Evolutionary conservation across 2,888 invertebrate species (phyloP).

Genomic region (Pristionchus maxplancki): DNA sequence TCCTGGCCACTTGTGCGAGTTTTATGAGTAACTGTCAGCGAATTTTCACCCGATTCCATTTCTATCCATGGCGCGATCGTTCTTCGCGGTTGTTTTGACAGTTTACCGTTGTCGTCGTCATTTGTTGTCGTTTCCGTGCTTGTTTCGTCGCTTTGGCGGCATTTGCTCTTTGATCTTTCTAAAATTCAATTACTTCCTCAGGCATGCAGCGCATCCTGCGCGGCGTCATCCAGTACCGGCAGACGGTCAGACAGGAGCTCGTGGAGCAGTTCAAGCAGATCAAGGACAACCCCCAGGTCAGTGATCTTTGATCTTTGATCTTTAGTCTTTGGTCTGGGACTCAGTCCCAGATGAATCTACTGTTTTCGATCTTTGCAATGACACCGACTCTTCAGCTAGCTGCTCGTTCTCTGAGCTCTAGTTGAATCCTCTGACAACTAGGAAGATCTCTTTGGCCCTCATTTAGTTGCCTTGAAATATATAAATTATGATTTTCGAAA

Average conservation of each 20-base stretch:
- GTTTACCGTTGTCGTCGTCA: neutral
- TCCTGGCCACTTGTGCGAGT: neutral
- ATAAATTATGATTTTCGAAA: no score
- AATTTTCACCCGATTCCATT: neutral
- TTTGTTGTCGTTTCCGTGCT: neutral
- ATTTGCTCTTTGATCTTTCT: constrained; percentile 49
- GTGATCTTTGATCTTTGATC: neutral
- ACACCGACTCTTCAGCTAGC: neutral
- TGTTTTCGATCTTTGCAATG: neutral
- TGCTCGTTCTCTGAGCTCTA: neutral
- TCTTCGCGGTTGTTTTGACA: neutral
- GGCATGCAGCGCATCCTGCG: constrained; percentile 83
- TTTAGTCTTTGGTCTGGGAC: neutral
- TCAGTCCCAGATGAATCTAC: neutral
- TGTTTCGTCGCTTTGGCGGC: neutral
- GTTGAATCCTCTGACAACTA: neutral
- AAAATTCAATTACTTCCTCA: no score
- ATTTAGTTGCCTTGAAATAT: no score
- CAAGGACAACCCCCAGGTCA: constrained; percentile 88
- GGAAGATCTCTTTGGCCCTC: neutral
- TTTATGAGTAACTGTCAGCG: neutral
- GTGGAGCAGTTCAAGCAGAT: constrained; percentile 93
- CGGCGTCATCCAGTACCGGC: constrained; percentile 92
- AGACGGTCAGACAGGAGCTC: constrained; percentile 84
- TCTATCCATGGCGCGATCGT: neutral